Base-by-base conservation (phyloP, 2,113 vertebrate genomes). In the Mormyrus iriodes region DNA sequence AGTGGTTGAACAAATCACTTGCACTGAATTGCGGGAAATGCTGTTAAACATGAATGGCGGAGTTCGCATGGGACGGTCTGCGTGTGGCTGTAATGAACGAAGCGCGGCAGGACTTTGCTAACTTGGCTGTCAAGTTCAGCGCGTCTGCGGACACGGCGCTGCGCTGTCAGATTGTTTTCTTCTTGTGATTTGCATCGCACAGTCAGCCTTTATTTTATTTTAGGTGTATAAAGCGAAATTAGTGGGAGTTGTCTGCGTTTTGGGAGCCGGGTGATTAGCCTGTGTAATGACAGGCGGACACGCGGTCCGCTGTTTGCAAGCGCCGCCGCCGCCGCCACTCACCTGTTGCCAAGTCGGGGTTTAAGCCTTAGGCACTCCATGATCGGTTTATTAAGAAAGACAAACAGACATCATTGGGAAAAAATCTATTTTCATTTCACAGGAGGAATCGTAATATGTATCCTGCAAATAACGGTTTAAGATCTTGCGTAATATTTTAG, bases 341-440 rank as follows among this genome's bases (percentile, higher is more conserved):
- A 94, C 93, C 93, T 95, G 93, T 94, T 93, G 91, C 90, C 90
- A 31, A 88, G 48, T 39, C n/a, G 49, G 49, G 12, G 9, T 86
- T 15, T 19, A 5, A 44, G 5, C 21, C 8, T 19, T 84, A 48
- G 9, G 82, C 17, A 17, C 19, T 10, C 21, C 19, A 10, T 42
- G 5, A 12, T 42, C 15, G 2, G 3, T 19, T 42, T 21, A 82
- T 44, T 82, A 24, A 42, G 15, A 12, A 15, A 42, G 13, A 42
- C 24, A 44, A 82, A 39, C 13, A 9, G 35, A 19, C 21, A 39
- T 2, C 17, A 19, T 42, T 44, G 46, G 2, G 8, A 27, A 65
- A 3, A 31, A 27, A 65, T 58, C 27, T 65, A 65, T 65, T 27
- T 65, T 65, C n/a, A 65, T 65, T 65, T 65, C n/a, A 0, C 61